phyloP scores from a whole-genome alignment of 2,888 invertebrate species.

The Leptinotarsa tumamoca region DNA sequence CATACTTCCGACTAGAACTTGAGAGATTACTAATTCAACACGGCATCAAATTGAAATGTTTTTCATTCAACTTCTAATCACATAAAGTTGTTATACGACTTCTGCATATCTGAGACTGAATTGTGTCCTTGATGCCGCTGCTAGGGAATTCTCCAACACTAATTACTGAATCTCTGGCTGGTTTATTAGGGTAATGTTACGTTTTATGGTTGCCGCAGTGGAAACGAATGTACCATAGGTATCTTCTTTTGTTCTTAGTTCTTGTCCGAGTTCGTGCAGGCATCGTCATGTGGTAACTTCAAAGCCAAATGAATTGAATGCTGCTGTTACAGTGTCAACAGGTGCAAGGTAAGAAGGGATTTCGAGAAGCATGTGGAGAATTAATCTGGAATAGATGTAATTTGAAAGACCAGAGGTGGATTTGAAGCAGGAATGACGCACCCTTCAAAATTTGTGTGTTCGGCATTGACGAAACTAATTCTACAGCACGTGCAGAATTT shows the following conservation, averaged over 20 bases:
- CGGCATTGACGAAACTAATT: too few relatives aligned
- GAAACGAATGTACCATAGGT: conserved; percentile 10
- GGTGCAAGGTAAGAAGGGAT: background rate
- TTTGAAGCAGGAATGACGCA: too few relatives aligned
- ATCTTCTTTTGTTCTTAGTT: conserved; percentile 36
- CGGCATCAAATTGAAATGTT: conserved; percentile 14
- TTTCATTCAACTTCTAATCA: conserved; percentile 11
- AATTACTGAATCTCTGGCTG: conserved; percentile 35
- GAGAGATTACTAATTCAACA: background rate
- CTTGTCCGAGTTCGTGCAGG: conserved; percentile 18
- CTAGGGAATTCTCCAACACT: conserved; percentile 31
- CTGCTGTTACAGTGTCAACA: background rate
- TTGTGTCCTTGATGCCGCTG: conserved; percentile 28
- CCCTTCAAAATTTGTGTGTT: too few relatives aligned
- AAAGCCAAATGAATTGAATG: background rate
- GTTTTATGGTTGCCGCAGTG: conserved; percentile 31
- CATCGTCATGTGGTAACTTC: conserved; percentile 6
- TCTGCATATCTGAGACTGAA: conserved; percentile 13
- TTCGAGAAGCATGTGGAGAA: background rate
- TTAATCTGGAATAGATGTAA: background rate
- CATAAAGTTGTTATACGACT: conserved; percentile 18
- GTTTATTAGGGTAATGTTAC: conserved; percentile 36
- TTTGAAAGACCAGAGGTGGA: too few relatives aligned
- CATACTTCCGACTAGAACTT: background rate
- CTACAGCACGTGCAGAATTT: too few relatives aligned